phyloP scores from a whole-genome alignment of 1,140 invertebrate genomes.

The Scaptomyza graminum region DNA sequence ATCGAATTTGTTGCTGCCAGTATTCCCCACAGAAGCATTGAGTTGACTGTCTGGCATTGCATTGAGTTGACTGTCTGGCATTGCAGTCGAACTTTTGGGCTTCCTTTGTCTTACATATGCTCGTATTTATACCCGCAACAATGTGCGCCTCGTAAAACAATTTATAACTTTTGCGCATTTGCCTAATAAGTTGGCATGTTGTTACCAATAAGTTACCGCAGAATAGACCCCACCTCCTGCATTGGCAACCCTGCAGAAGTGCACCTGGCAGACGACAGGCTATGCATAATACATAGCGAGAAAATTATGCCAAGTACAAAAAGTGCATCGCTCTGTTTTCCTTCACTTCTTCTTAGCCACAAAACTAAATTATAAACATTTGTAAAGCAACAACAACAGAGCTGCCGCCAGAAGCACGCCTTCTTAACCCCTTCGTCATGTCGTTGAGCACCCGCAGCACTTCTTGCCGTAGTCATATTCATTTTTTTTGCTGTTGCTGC shows the following conservation, averaged over 20 bases:
- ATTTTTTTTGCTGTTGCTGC: constrained; percentile 48
- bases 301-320: constrained; percentile 44
- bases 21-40: no score
- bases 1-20: no score
- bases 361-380: constrained; percentile 73
- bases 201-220: constrained; percentile 79
- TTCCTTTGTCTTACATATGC: constrained; percentile 54
- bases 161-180: constrained; percentile 81
- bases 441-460: constrained; percentile 33
- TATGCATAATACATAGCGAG: background rate
- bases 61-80: constrained; percentile 5
- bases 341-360: background rate
- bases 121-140: constrained; percentile 63
- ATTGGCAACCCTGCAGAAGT: constrained; percentile 8
- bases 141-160: constrained; percentile 78
- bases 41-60: no score
- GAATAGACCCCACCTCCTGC: constrained; percentile 9
- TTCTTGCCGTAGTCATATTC: constrained; percentile 56
- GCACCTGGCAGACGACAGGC: constrained; percentile 29
- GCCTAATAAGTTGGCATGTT: constrained; percentile 81
- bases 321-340: constrained; percentile 26
- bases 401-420: constrained; percentile 26
- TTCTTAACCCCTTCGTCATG: constrained; percentile 3
- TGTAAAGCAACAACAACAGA: constrained; percentile 33
- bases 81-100: constrained; percentile 52